Conservation (phyloP, 2,113 vertebrate species). For the Protobothrops mucrosquamatus region DNA sequence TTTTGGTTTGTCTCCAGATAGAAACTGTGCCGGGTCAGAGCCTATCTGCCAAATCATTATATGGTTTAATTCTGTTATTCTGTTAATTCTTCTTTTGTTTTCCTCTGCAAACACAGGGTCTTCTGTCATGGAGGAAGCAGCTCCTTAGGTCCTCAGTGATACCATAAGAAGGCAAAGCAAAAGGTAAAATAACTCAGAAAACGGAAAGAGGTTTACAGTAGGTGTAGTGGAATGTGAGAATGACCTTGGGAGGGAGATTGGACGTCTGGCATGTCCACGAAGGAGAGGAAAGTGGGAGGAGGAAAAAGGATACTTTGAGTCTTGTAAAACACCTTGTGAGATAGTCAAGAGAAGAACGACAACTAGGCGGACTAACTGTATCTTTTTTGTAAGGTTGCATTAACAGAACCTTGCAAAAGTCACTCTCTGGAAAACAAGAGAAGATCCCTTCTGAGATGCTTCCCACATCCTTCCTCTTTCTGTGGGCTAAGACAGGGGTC, state of each 20-base stretch:
- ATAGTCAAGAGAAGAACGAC: not conserved
- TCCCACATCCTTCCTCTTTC: not conserved
- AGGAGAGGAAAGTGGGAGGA: not conserved
- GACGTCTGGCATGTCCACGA: not conserved
- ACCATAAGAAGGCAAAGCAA: conserved; percentile 36
- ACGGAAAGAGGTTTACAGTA: not conserved
- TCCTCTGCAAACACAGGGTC: conserved; percentile 21
- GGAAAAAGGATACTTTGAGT: not conserved
- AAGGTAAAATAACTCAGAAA: conserved; percentile 48
- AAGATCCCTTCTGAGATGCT: not conserved
- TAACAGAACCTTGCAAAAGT: not conserved
- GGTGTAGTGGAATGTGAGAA: not conserved
- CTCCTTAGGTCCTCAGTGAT: conserved; percentile 40
- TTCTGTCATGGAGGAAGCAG: conserved; percentile 43
- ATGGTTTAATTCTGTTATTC: not conserved
- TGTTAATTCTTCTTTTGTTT: not conserved
- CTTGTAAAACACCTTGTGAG: not conserved
- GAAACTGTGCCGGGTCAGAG: not conserved
- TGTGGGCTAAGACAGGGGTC: not conserved
- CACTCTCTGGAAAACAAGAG: not conserved
- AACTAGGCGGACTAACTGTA: not conserved
- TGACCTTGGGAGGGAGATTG: not conserved
- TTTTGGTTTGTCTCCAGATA: not conserved
- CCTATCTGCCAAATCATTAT: not conserved
- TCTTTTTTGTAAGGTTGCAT: not conserved